phyloP scores from a whole-genome alignment of 2,888 invertebrate genomes.

The Drosophila maculinotata region DNA sequence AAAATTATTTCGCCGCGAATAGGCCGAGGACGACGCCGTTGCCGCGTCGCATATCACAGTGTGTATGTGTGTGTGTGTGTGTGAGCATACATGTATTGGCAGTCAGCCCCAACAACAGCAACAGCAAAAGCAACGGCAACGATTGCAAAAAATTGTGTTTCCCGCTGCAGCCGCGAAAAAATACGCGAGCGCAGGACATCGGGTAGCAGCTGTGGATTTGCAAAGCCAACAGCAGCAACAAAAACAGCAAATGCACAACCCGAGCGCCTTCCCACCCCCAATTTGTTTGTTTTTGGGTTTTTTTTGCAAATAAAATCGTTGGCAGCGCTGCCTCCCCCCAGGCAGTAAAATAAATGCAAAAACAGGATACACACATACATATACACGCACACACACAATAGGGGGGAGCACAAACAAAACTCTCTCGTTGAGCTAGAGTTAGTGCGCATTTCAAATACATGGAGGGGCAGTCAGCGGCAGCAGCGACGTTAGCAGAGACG shows the following conservation, averaged over 20 bases:
- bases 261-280: constrained; percentile 10
- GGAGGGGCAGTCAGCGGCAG: constrained; percentile 60
- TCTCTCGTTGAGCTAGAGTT: constrained; percentile 73
- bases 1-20: constrained; percentile 83
- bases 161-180: constrained; percentile 76
- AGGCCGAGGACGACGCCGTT: constrained; percentile 76
- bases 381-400: constrained; percentile 14
- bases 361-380: constrained; percentile 51
- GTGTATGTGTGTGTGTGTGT: constrained; percentile 13
- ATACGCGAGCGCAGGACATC: constrained; percentile 71
- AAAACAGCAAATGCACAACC: constrained; percentile 36
- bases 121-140: constrained; percentile 35
- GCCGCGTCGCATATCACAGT: constrained; percentile 54
- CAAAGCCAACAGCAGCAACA: constrained; percentile 42
- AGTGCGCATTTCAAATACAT: constrained; percentile 83
- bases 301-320: constrained; percentile 67
- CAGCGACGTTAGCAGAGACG: constrained; percentile 19
- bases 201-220: constrained; percentile 56
- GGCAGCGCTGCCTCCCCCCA: constrained; percentile 58
- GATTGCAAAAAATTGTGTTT: constrained; percentile 58
- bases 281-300: constrained; percentile 10
- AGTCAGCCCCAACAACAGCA: constrained; percentile 46
- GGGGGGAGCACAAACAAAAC: constrained; percentile 37
- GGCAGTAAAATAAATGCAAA: constrained; percentile 65
- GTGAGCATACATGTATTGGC: constrained; percentile 57